Conservation (phyloP, 2,888 invertebrate species). For the Polyommatus iphigenia region DNA sequence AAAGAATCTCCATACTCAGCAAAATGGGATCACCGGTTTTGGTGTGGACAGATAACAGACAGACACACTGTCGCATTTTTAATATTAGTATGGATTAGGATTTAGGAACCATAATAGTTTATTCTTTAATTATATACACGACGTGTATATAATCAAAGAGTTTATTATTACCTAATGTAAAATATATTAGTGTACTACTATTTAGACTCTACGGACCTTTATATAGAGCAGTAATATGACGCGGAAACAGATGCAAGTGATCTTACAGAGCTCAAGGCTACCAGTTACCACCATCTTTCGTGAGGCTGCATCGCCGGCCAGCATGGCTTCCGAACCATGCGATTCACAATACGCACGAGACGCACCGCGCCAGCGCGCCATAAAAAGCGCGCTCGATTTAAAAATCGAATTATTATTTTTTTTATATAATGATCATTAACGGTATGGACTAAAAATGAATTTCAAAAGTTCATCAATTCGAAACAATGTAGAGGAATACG, state of each 20-base stretch:
- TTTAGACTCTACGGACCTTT: neutral
- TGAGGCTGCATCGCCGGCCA: slow-evolving; percentile 54
- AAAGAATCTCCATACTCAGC: too few species aligned
- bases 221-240: neutral
- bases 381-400: slow-evolving; percentile 42
- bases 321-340: slow-evolving; percentile 53
- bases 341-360: slow-evolving; percentile 54
- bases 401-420: neutral
- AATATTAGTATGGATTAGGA: too few species aligned
- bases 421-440: neutral
- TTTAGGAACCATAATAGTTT: too few species aligned
- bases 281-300: slow-evolving; percentile 40
- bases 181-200: neutral
- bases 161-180: neutral
- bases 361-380: slow-evolving; percentile 65
- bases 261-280: slow-evolving; percentile 22
- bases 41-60: too few species aligned
- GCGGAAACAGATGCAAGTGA: slow-evolving; percentile 4
- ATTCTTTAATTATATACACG: too few species aligned
- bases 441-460: neutral
- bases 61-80: too few species aligned
- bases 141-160: too few species aligned
- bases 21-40: too few species aligned
- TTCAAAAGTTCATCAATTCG: neutral
- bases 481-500: neutral